These are phyloP conservation scores for Brachionus koreanus DNA, from an alignment of 1,140 invertebrate species.

Conservation along the genomic window DNA sequence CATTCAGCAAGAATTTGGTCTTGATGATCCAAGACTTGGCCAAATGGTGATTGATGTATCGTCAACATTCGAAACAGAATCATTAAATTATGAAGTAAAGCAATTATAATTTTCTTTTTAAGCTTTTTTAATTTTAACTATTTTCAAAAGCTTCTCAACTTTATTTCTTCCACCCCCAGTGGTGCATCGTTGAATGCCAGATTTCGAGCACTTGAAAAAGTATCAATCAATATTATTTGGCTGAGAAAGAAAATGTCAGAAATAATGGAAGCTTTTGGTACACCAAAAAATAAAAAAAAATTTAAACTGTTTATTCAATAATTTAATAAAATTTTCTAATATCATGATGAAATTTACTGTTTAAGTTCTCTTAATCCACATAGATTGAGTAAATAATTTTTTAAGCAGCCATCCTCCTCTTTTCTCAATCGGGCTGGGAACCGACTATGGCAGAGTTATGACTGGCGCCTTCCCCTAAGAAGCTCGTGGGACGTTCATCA, in stretches of 20 bases:
- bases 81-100: background rate
- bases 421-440: too few species aligned
- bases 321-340: too few species aligned
- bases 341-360: too few species aligned
- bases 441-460: too few species aligned
- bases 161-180: background rate
- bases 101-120: background rate
- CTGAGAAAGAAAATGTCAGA: background rate
- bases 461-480: too few species aligned
- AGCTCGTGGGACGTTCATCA: too few species aligned
- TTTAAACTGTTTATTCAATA: background rate
- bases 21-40: conserved; percentile 32
- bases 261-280: conserved; percentile 33
- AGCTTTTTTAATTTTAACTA: background rate
- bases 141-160: background rate
- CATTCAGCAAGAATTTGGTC: background rate
- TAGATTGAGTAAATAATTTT: too few species aligned
- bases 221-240: conserved; percentile 6
- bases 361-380: too few species aligned
- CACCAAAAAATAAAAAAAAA: background rate
- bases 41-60: conserved; percentile 34
- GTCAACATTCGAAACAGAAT: conserved; percentile 20
- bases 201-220: conserved; percentile 15
- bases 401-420: too few species aligned
- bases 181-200: conserved; percentile 3